Base-by-base conservation (phyloP, 2,888 invertebrate genomes). In the Adelognathus sp. region DNA sequence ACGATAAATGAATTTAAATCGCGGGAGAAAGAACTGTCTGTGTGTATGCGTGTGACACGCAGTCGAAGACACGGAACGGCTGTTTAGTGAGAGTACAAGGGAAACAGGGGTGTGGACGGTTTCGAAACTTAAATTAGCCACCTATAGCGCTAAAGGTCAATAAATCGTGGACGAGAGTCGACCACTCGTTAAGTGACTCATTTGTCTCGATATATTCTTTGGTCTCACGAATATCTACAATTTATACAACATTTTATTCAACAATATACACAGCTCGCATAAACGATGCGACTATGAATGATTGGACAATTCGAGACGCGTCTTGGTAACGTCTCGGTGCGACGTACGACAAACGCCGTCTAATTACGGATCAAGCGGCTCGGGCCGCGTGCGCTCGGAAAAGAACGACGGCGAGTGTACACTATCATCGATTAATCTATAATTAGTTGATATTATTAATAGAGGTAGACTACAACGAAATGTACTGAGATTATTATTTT, bases 71-170 rank as follows among this genome's bases (percentile, higher is more conserved):
- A 71, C 61, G 50, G 27, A 64, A 61, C 79, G 39, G 36, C 21
- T 69, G 69, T 61, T 39, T 56, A n/a, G n/a, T n/a, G 61, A 82
- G 56, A 70, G 77, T 71, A 70, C 70, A 72, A 70, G 76, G 80
- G 69, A 79, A 80, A 81, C 76, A 79, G 78, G 81, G 79, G 79
- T 82, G 79, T 83, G 58, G 63, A 77, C 81, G 50, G 82, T 84
- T 83, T 83, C 82, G 84, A 82, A 82, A 89, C 88, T 89, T 89
- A 89, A 90, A 90, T 90, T 90, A 90, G 90, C 90, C 86, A 88
- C 90, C 90, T 90, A 90, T 90, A 85, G 90, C 88, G 83, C 86
- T 83, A 90, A 90, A 90, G 90, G 90, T 90, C 90, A 89, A 86
- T 89, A 87, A 87, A 87, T 88, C 85, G 75, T 81, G 82, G 84